phyloP scores from a whole-genome alignment of 2,113 vertebrate species.

The Acinonyx jubatus region DNA sequence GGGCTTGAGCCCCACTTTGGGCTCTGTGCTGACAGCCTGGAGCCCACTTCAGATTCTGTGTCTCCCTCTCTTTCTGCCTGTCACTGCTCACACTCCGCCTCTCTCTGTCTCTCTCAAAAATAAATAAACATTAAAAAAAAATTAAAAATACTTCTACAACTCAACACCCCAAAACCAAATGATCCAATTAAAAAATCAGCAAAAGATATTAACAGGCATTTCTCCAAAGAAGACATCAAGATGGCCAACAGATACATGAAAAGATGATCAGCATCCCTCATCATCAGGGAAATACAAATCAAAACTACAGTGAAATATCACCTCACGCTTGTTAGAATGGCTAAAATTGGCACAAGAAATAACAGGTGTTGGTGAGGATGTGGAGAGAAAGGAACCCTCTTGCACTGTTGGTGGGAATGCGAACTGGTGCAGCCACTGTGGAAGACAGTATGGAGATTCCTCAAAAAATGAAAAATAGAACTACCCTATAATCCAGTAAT shows the following conservation, averaged over 20 bases:
- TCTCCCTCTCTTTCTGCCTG: too few relatives aligned
- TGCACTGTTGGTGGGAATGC: background rate
- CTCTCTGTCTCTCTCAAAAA: too few relatives aligned
- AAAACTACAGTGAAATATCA: background rate
- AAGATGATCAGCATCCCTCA: background rate
- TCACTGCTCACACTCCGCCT: too few relatives aligned
- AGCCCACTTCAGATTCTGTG: too few relatives aligned
- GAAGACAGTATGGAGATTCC: background rate
- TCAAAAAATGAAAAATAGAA: background rate
- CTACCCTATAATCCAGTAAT: background rate
- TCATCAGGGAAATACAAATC: background rate
- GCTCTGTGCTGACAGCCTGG: too few relatives aligned
- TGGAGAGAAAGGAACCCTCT: background rate
- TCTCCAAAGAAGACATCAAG: background rate
- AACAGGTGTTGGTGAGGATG: background rate
- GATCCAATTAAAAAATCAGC: background rate
- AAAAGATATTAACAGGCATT: background rate
- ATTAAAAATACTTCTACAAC: background rate
- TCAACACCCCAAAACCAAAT: background rate
- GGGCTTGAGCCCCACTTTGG: too few relatives aligned
- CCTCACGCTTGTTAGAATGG: background rate
- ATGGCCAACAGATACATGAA: background rate
- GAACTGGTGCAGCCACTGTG: background rate
- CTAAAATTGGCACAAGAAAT: background rate
- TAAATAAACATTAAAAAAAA: too few relatives aligned